phyloP scores from a whole-genome alignment of 2,113 vertebrate genomes.

The Bubo bubo region DNA sequence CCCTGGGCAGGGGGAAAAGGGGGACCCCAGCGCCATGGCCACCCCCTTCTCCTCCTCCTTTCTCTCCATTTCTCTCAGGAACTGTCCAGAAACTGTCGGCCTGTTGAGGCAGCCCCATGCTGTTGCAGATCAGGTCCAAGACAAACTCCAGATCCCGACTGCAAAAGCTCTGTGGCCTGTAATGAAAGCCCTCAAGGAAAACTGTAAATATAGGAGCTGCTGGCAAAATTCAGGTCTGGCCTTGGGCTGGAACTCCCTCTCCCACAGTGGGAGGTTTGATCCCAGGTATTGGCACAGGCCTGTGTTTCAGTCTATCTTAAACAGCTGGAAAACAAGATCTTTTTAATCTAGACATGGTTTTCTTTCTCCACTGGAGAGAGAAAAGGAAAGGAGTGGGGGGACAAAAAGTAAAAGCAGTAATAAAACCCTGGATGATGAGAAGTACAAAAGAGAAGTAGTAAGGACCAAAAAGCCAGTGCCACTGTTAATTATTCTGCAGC shows the following conservation, averaged over 20 bases:
- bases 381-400: neutral
- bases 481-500: neutral
- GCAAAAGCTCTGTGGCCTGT: neutral
- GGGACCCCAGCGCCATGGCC: neutral
- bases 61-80: neutral
- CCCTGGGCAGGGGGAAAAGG: neutral
- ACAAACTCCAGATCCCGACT: constrained; percentile 53
- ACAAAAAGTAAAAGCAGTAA: neutral
- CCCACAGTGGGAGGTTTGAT: constrained; percentile 24
- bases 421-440: neutral
- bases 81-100: neutral
- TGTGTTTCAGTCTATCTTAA: neutral
- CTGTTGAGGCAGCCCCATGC: neutral
- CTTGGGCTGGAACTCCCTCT: neutral
- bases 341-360: neutral
- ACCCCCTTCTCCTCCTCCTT: neutral
- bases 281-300: neutral
- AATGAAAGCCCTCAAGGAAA: constrained; percentile 47
- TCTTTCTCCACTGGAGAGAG: neutral
- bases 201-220: constrained; percentile 22
- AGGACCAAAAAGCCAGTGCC: neutral
- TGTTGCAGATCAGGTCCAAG: constrained; percentile 14
- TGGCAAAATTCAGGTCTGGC: constrained; percentile 15
- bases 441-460: neutral
- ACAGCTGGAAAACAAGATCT: constrained; percentile 2